Evolutionary conservation across 2,888 invertebrate genomes (phyloP).

Genomic region (Mycogona germanica): DNA sequence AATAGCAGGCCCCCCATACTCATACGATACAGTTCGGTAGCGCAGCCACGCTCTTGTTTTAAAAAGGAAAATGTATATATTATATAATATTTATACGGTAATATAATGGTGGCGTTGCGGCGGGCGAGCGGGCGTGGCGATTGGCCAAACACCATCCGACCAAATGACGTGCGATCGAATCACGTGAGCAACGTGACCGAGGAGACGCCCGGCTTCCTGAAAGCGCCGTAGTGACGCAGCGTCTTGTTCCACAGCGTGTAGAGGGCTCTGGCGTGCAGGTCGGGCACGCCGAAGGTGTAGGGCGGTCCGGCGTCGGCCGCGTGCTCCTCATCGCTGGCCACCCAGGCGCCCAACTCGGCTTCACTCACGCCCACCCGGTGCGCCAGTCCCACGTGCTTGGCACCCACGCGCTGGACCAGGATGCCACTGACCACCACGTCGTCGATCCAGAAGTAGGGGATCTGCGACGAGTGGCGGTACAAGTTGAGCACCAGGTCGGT

Average conservation of each 20-base stretch:
- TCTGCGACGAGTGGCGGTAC: slow-evolving; percentile 24
- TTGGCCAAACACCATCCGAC: too few relatives aligned
- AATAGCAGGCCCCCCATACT: too few relatives aligned
- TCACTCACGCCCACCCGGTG: slow-evolving; percentile 19
- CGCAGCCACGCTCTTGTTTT: too few relatives aligned
- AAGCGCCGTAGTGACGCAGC: slow-evolving; percentile 9
- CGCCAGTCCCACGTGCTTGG: slow-evolving; percentile 24
- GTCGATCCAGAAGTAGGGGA: slow-evolving; percentile 39
- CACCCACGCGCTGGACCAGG: slow-evolving; percentile 23
- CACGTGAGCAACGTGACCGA: too few relatives aligned
- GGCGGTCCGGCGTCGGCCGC: not conserved
- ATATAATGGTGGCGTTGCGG: too few relatives aligned
- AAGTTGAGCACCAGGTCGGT: slow-evolving; percentile 26
- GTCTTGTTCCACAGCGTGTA: slow-evolving; percentile 17
- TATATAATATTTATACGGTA: too few relatives aligned
- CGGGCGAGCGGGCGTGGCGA: too few relatives aligned
- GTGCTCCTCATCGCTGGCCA: not conserved
- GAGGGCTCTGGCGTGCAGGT: slow-evolving; percentile 2
- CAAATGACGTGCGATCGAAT: too few relatives aligned
- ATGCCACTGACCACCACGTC: slow-evolving; percentile 38
- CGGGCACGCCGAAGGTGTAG: slow-evolving; percentile 11
- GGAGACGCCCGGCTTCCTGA: too few relatives aligned
- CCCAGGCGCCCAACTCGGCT: not conserved
- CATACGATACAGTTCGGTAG: too few relatives aligned
- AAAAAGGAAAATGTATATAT: too few relatives aligned